These are phyloP conservation scores for Cryptus armator DNA, from an alignment of 2,888 invertebrate species.

Conservation along the genomic window DNA sequence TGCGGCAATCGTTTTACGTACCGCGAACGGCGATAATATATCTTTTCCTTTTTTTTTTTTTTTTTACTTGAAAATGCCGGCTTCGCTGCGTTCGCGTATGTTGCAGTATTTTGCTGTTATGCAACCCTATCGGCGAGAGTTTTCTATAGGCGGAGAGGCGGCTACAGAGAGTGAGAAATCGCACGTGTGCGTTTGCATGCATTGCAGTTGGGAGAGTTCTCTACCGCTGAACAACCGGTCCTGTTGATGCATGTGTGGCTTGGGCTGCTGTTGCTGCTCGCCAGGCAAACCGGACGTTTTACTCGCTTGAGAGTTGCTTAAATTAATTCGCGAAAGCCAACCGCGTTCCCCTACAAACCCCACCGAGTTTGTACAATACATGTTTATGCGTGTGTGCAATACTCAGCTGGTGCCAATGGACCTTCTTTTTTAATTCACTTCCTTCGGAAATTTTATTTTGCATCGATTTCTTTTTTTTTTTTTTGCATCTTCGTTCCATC, in stretches of 20 bases:
- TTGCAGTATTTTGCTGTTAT: slow-evolving; percentile 46
- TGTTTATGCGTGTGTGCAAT: neutral
- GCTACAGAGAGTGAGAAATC: slow-evolving; percentile 6
- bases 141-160: no score
- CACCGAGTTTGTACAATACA: neutral
- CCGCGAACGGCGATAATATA: neutral
- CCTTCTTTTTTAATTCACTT: slow-evolving; percentile 7
- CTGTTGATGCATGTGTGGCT: slow-evolving; percentile 48
- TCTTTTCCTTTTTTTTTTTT: slow-evolving; percentile 22
- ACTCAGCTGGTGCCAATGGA: neutral
- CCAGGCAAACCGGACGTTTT: slow-evolving; percentile 51
- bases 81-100: slow-evolving; percentile 18
- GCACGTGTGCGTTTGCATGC: slow-evolving; percentile 4
- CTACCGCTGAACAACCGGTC: slow-evolving; percentile 56
- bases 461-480: neutral
- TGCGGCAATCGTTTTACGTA: neutral
- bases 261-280: slow-evolving; percentile 5
- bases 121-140: slow-evolving; percentile 47
- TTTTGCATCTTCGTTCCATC: neutral
- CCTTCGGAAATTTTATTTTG: neutral
- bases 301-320: slow-evolving; percentile 54
- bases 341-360: neutral
- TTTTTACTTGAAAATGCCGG: slow-evolving; percentile 42
- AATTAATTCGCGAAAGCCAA: slow-evolving; percentile 65
- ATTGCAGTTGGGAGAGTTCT: slow-evolving; percentile 12